A percentile compares a stretch with the other conserved stretches of the same genome.
Conservation (phyloP, 30 jellyfish, hydroid and myxozoan species). For the Aurelia aurita region DNA sequence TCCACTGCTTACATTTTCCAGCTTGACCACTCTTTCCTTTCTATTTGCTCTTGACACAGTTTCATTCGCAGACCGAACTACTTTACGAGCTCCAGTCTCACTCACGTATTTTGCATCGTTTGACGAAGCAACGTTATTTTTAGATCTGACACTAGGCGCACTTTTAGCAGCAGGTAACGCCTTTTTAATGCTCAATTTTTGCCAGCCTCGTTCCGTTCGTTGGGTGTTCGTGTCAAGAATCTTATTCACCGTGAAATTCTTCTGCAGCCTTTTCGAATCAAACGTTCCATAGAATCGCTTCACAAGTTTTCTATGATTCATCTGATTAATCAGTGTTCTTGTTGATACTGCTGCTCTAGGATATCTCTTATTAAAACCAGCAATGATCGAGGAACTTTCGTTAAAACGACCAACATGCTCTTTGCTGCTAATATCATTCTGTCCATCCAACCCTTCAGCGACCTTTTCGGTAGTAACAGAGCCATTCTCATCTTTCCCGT, state of each 20-base stretch:
- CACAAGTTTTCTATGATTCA: constrained; percentile 48
- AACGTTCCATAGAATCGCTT: constrained; percentile 28
- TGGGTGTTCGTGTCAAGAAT: background rate
- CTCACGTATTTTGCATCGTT: no score
- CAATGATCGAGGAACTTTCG: constrained; percentile 32
- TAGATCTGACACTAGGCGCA: no score
- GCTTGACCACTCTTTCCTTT: no score
- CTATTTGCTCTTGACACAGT: no score
- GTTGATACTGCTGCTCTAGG: constrained; percentile 32
- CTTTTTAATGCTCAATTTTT: no score
- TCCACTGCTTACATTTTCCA: no score
- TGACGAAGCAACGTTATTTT: no score
- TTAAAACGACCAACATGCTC: constrained; percentile 18
- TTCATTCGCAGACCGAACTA: no score
- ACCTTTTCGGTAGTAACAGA: background rate
- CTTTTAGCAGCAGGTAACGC: no score
- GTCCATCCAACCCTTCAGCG: background rate
- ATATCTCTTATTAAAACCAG: constrained; percentile 36
- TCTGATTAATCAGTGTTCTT: constrained; percentile 12
- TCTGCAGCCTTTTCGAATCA: constrained; percentile 10
- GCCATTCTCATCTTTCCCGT: no score
- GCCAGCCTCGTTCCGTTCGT: no score
- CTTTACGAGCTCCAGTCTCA: no score
- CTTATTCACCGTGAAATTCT: constrained; percentile 34
- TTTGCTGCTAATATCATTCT: background rate